Percentiles rank a stretch among this genome's conserved stretches.
These are phyloP conservation scores for Coelopa frigida DNA, from an alignment of 1,140 invertebrate genomes.

Conservation along the genomic window DNA sequence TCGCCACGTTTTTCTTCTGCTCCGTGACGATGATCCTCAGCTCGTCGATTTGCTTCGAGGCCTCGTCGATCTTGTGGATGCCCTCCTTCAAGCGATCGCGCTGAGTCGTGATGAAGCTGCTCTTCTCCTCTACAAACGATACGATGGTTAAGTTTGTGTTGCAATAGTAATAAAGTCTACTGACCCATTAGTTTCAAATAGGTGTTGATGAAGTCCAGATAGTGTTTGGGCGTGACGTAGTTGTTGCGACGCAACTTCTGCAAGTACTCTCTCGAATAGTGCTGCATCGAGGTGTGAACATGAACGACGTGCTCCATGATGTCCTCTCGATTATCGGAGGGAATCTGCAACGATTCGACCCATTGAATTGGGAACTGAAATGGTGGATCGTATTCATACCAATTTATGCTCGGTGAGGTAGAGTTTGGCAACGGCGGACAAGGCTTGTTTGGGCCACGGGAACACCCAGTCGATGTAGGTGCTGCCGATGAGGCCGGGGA, in stretches of 20 bases:
- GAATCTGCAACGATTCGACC: constrained; percentile 45
- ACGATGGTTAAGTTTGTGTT: background rate
- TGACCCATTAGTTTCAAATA: constrained; percentile 69
- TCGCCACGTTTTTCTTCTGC: constrained; percentile 39
- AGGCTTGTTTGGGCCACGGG: constrained; percentile 83
- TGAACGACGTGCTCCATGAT: constrained; percentile 78
- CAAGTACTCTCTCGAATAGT: constrained; percentile 66
- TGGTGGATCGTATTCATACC: constrained; percentile 15
- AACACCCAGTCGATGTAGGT: constrained; percentile 92
- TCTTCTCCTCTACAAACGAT: constrained; percentile 41
- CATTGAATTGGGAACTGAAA: background rate
- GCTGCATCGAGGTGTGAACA: constrained; percentile 65
- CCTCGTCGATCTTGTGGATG: constrained; percentile 43
- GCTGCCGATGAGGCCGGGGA: constrained; percentile 86
- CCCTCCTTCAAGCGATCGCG: constrained; percentile 44
- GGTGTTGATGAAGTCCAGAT: constrained; percentile 73
- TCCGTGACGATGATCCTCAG: constrained; percentile 38
- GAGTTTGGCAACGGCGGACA: constrained; percentile 75
- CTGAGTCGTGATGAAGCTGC: constrained; percentile 44
- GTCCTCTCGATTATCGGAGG: constrained; percentile 54
- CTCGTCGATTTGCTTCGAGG: constrained; percentile 39
- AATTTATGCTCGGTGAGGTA: constrained; percentile 56
- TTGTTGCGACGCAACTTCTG: constrained; percentile 66
- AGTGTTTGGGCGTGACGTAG: constrained; percentile 86
- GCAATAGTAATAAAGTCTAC: background rate